These are phyloP conservation scores for Macrosoma leucophasiata DNA, from an alignment of 2,888 invertebrate genomes.

Conservation along the genomic window DNA sequence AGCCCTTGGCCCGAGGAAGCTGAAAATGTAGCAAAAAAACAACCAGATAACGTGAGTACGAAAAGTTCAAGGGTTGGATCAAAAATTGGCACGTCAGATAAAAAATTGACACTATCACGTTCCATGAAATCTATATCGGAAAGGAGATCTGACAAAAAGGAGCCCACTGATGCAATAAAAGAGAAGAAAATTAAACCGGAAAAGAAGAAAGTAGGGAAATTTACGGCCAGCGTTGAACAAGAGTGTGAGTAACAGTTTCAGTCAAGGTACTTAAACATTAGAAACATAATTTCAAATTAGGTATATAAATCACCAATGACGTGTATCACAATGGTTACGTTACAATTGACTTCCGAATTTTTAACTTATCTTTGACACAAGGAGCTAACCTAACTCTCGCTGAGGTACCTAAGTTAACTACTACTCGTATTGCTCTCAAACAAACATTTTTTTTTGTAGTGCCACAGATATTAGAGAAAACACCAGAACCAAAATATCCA, in stretches of 20 bases:
- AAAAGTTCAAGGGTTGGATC: constrained; percentile 39
- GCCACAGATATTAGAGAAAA: constrained; percentile 32
- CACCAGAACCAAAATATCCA: constrained; percentile 39
- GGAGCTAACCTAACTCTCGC: too few relatives aligned
- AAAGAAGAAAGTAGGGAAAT: constrained; percentile 44
- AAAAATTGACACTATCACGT: constrained; percentile 26
- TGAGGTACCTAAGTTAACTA: too few relatives aligned
- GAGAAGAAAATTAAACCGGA: constrained; percentile 32
- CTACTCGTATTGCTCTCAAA: background rate
- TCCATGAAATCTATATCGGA: constrained; percentile 32
- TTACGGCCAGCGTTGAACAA: constrained; percentile 39
- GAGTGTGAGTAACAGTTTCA: constrained; percentile 31
- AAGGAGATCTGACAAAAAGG: constrained; percentile 33
- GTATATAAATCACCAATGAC: too few relatives aligned
- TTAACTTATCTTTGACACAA: too few relatives aligned
- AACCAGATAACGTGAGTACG: constrained; percentile 29
- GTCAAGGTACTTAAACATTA: constrained; percentile 8
- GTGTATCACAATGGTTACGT: too few relatives aligned
- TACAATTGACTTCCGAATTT: too few relatives aligned
- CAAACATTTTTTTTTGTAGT: constrained; percentile 32
- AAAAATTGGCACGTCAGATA: constrained; percentile 24
- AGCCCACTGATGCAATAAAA: constrained; percentile 28
- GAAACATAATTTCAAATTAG: constrained; percentile 5
- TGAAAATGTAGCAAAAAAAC: constrained; percentile 27
- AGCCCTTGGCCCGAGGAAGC: constrained; percentile 54